A percentile compares a stretch with the other conserved stretches of the same genome.
These are phyloP conservation scores for Erythrocercus mccallii DNA, from an alignment of 2,113 vertebrate species.

Conservation along the genomic window DNA sequence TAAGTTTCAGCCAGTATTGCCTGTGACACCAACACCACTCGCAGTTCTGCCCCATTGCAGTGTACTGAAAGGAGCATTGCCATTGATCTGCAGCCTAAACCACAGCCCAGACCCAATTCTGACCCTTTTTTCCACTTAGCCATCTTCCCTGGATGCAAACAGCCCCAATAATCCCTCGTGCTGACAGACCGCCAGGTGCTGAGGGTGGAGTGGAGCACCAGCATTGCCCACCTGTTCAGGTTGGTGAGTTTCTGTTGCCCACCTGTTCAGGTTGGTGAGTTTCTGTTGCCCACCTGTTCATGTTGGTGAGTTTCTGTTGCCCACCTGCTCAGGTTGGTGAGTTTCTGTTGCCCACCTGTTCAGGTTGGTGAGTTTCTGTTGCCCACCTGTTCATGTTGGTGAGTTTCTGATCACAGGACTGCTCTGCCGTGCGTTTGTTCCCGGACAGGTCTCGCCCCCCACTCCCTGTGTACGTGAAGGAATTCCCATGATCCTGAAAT, in stretches of 20 bases:
- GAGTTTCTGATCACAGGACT: conserved; percentile 97
- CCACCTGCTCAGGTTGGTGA: conserved; percentile 98
- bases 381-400: conserved; percentile 96
- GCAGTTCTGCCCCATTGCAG: background rate
- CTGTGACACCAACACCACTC: accelerated
- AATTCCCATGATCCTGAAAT: conserved; percentile 90
- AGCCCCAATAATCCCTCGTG: accelerated
- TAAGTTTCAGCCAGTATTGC: background rate
- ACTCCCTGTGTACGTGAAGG: conserved; percentile 95
- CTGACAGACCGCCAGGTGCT: background rate
- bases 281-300: no score
- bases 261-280: conserved; percentile 96
- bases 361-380: no score
- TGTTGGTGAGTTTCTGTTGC: conserved; percentile 98
- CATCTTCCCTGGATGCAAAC: background rate
- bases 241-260: conserved; percentile 98
- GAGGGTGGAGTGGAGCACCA: accelerated
- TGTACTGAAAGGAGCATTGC: background rate
- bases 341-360: conserved; percentile 92
- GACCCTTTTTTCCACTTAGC: background rate
- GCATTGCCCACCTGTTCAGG: conserved; percentile 85
- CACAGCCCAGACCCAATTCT: accelerated
- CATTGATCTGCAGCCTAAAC: background rate
- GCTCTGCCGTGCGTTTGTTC: conserved; percentile 95
- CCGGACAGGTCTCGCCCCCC: conserved; percentile 95